Conservation (phyloP, 2,797 vertebrate species). For the Premnoplex brunnescens region DNA sequence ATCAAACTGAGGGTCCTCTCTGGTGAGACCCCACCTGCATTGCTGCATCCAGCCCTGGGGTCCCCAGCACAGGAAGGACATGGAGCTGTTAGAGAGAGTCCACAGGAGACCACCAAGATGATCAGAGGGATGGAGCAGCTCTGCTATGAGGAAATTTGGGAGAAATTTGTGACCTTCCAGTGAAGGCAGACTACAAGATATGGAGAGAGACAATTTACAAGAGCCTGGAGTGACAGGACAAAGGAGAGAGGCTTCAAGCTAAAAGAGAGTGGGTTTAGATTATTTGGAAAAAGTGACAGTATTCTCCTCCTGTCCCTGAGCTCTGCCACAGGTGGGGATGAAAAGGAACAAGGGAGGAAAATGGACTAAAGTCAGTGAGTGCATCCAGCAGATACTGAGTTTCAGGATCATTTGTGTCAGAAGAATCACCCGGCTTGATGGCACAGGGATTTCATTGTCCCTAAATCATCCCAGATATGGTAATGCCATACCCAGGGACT, state of each 20-base stretch:
- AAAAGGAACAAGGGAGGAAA: not conserved
- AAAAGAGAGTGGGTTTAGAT: not conserved
- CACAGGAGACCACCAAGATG: not conserved
- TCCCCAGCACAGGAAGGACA: not conserved
- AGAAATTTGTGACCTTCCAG: not conserved
- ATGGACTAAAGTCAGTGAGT: not conserved
- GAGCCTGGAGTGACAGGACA: not conserved
- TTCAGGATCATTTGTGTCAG: not conserved
- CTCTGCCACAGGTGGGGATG: not conserved
- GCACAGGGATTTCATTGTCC: constrained; percentile 26
- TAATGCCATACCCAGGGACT: constrained; percentile 18
- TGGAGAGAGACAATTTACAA: not conserved
- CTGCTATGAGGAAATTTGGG: not conserved
- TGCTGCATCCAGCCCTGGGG: not conserved
- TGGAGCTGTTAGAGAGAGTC: not conserved
- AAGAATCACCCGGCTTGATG: not conserved
- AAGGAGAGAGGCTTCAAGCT: not conserved
- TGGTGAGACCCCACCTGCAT: not conserved
- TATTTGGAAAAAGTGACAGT: not conserved
- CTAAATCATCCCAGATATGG: constrained; percentile 45
- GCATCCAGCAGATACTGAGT: not conserved
- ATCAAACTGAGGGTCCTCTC: not conserved
- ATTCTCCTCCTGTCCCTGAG: fast-evolving
- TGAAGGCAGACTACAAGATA: not conserved
- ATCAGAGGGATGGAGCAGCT: not conserved